Evolutionary conservation across 2,113 vertebrate species (phyloP), one percentile per base, ranked within the genome.

Genomic region (Chionis minor): DNA sequence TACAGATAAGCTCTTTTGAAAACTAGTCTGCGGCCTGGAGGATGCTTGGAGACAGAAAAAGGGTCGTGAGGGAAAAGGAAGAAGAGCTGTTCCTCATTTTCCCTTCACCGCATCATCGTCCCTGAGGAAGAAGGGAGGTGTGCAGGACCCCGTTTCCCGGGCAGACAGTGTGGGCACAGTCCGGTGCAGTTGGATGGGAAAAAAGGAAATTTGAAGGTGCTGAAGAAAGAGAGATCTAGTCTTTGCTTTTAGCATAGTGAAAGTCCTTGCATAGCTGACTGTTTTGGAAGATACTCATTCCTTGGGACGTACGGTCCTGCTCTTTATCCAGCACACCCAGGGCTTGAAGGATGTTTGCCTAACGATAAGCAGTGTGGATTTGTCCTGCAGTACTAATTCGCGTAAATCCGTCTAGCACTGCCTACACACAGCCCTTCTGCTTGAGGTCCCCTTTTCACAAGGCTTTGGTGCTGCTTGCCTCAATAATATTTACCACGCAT

Each of bases 401-500:
- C 67, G 32, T 67, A 40, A 74, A 38, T 79, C 61, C 70, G n/a
- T 26, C n/a, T 22, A 73, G 51, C 42, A 3, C 58, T 58, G 9
- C 5, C 23, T 47, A 62, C 38, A 12, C 38, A 52, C 30, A 55
- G 2, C 19, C 11, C 51, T 26, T 15, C 61, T 91, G 33, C 38
- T 4, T 59, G n/a, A 65, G 51, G 35, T 54, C 5, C 47, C 21
- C 22, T 66, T 9, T 23, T 35, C 16, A 51, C 26, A 70, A 92
- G 28, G 47, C 92, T 87, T 74, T 66, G 8, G 5, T 58, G 28
- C 83, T 94, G 72, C 42, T 95, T 95, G 26, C 58, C 79, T 92
- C 0, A 0, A 7, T 61, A 40, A 28, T 20, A 7, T 30, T 81
- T 70, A 69, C 14, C 8, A 4, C 7, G 4, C 35, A 4, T 17